Base-by-base conservation (phyloP, 2,113 vertebrate species). In the Anser cygnoides region DNA sequence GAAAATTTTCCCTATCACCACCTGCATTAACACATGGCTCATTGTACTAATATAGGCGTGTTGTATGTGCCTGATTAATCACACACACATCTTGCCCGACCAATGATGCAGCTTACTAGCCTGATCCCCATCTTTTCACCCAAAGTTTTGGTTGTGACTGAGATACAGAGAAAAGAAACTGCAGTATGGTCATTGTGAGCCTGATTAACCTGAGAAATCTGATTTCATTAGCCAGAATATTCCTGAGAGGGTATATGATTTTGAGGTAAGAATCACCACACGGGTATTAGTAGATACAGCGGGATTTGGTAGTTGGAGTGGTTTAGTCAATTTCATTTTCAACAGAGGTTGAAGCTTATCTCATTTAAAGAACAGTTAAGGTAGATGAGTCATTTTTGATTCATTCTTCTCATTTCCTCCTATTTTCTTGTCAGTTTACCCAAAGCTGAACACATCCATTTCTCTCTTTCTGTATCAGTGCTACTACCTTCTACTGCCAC, bases 351-450 rank as follows among this genome's bases (percentile, higher is more conserved):
- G 29, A 91, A 33, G 19, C 39, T 82, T 43, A 26, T 50, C 50
- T 92, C 61, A 41, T 84, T 81, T 74, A 17, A 72, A 94, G 86
- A 91, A 22, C 21, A 46, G 44, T 33, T 67, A 50, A 71, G 55
- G 68, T 68, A 81, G 35, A 73, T 92, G 66, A 93, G 55, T 84
- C 62, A 82, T 55, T 65, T 96, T 93, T 89, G 68, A 90, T 85
- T 74, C 6, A 52, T 91, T 90, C 28, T 85, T 72, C 57, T 87
- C 13, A 88, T 79, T 91, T 92, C 62, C n/a, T 92, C 5, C n/a
- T 63, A 86, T 63, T 74, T 95, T 52, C n/a, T 57, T 87, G 21
- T 54, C 49, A 50, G 11, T 75, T 84, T 92, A 92, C 4, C 57
- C 39, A 62, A 84, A 75, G 50, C 10, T 74, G 35, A 85, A 50